phyloP scores from a whole-genome alignment of 2,113 vertebrate genomes.

The Donacobius atricapilla region DNA sequence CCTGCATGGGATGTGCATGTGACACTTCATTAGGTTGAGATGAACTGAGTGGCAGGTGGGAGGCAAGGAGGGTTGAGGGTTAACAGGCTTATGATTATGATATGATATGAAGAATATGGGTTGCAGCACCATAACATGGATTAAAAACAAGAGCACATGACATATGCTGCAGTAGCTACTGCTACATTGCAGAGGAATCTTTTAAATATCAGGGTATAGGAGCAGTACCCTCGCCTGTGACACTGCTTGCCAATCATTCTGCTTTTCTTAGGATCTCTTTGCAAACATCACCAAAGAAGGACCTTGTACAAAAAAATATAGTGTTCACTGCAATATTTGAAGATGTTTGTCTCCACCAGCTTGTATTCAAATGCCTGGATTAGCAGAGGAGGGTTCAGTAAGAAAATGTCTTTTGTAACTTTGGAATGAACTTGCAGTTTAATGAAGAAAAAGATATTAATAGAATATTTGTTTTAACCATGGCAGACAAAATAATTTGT shows the following conservation, averaged over 20 bases:
- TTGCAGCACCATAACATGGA: background rate
- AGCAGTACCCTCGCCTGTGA: background rate
- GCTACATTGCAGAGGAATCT: background rate
- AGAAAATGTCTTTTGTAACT: background rate
- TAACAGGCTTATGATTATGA: background rate
- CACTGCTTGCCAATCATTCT: background rate
- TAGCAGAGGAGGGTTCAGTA: background rate
- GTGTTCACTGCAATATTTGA: background rate
- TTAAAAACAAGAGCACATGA: background rate
- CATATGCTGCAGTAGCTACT: background rate
- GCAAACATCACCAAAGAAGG: background rate
- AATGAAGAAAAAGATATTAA: background rate
- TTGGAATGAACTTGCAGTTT: background rate
- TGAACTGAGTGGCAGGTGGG: background rate
- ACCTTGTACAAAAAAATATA: background rate
- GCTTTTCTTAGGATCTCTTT: background rate
- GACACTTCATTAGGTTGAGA: background rate
- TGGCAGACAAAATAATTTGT: background rate
- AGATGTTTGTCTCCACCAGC: background rate
- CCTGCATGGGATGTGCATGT: fast-evolving
- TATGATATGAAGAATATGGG: background rate
- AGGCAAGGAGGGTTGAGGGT: background rate
- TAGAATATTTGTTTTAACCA: background rate
- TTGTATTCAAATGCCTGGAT: background rate
- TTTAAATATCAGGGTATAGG: background rate